Conservation (phyloP, 2,888 invertebrate species). For the Microctonus aethiopoides region DNA sequence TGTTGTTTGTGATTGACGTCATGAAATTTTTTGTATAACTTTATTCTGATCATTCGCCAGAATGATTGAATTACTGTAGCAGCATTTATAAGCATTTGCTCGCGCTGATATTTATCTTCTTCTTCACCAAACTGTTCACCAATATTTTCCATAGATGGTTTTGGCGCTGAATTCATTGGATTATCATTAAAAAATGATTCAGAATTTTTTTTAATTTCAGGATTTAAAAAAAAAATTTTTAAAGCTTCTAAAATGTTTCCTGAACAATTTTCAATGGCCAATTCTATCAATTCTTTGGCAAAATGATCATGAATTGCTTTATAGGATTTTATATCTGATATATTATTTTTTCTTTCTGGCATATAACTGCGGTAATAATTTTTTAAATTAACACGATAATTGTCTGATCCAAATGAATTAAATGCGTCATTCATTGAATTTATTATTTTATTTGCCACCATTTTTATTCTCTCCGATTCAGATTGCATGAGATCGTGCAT, state of each 20-base stretch:
- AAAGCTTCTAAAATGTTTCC: constrained; percentile 22
- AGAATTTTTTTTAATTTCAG: constrained; percentile 25
- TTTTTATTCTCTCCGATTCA: constrained; percentile 44
- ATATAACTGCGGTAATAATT: constrained; percentile 47
- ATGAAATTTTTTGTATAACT: constrained; percentile 44
- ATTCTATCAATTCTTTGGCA: constrained; percentile 38
- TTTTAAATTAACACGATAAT: constrained; percentile 36
- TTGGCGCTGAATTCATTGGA: not conserved
- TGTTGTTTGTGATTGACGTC: constrained; percentile 40
- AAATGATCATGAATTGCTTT: constrained; percentile 43
- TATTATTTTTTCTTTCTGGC: constrained; percentile 30
- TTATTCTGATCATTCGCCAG: constrained; percentile 45
- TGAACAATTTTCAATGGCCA: constrained; percentile 25
- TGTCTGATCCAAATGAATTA: constrained; percentile 44
- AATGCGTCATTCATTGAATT: constrained; percentile 36
- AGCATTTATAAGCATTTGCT: constrained; percentile 1
- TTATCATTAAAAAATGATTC: not conserved
- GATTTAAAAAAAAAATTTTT: constrained; percentile 50
- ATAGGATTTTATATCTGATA: not conserved
- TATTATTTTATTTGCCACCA: constrained; percentile 35
- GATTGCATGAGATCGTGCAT: constrained; percentile 49
- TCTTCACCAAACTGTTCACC: not conserved
- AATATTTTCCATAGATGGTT: not conserved
- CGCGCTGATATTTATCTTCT: not conserved
- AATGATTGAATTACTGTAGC: constrained; percentile 48